Percentiles rank a stretch among this genome's conserved stretches.
Evolutionary conservation across 1,140 invertebrate genomes (phyloP).

Genomic region (Diploscapter pachys): DNA sequence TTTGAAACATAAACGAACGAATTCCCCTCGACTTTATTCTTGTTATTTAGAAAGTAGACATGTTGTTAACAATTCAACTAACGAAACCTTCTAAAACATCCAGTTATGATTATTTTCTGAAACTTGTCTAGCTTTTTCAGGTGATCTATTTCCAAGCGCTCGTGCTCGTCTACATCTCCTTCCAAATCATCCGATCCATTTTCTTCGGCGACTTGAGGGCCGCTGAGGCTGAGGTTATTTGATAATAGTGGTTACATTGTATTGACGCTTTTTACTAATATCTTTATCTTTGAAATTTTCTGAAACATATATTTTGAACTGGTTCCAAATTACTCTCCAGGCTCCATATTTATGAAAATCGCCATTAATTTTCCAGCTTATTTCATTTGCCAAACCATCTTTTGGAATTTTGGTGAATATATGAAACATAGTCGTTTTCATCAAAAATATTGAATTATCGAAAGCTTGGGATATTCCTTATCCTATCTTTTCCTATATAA

Average conservation of each 20-base stretch:
- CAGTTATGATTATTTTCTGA: conserved; percentile 11
- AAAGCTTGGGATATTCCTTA: background rate
- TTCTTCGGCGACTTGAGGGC: conserved; percentile 95
- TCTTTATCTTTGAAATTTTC: too few species aligned
- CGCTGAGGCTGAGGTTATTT: conserved; percentile 87
- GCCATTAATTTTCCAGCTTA: too few species aligned
- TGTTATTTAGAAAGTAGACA: background rate
- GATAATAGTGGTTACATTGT: too few species aligned
- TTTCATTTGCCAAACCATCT: too few species aligned
- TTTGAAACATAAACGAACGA: too few species aligned
- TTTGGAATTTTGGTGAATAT: conserved; percentile 11
- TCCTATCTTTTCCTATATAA: conserved; percentile 12
- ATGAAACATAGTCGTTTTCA: background rate
- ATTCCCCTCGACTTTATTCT: too few species aligned
- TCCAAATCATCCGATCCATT: conserved; percentile 88
- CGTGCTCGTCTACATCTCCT: conserved; percentile 87
- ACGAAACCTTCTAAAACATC: background rate
- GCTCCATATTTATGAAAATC: too few species aligned
- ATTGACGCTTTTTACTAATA: too few species aligned
- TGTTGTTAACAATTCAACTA: background rate
- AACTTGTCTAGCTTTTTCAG: conserved; percentile 66
- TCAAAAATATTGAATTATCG: background rate
- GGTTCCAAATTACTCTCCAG: too few species aligned
- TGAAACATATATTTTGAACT: too few species aligned
- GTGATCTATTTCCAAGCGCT: conserved; percentile 96